A percentile compares a stretch with the other conserved stretches of the same genome.
Evolutionary conservation across 2,113 vertebrate species (phyloP).

Genomic region (Fregetta grallaria): DNA sequence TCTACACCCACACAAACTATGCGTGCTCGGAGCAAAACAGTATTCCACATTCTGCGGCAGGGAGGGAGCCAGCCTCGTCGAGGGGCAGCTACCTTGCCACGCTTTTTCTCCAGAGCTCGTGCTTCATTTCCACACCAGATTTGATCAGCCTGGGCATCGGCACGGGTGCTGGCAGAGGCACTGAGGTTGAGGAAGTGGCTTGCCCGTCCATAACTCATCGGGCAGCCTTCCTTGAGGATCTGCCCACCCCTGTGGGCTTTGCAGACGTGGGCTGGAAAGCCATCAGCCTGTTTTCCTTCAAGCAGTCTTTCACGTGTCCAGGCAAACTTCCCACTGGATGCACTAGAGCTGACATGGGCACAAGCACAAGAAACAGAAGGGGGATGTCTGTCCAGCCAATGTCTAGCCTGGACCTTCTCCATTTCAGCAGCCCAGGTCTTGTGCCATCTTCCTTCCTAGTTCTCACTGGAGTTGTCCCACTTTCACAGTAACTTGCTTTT

Average conservation of each 20-base stretch:
- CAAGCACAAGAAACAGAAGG: accelerated
- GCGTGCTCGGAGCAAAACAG: slow-evolving; percentile 36
- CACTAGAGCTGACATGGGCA: background rate
- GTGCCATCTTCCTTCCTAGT: background rate
- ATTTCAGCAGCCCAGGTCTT: background rate
- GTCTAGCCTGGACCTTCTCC: background rate
- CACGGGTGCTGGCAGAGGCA: background rate
- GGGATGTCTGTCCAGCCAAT: background rate
- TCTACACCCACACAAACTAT: slow-evolving; percentile 67
- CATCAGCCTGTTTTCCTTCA: background rate
- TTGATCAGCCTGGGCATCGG: background rate
- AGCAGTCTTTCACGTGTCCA: background rate
- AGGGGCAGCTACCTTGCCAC: background rate
- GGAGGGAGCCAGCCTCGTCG: background rate
- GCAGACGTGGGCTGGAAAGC: background rate
- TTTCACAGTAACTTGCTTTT: background rate
- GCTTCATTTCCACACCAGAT: background rate
- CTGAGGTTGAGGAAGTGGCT: background rate
- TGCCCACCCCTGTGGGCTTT: background rate
- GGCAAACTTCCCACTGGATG: background rate
- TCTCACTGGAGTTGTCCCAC: background rate
- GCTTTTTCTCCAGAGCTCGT: background rate
- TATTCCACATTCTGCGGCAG: background rate
- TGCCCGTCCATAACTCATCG: accelerated
- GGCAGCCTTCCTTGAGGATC: background rate